phyloP scores from a whole-genome alignment of 2,888 invertebrate species.

The Macrophya alboannulata region DNA sequence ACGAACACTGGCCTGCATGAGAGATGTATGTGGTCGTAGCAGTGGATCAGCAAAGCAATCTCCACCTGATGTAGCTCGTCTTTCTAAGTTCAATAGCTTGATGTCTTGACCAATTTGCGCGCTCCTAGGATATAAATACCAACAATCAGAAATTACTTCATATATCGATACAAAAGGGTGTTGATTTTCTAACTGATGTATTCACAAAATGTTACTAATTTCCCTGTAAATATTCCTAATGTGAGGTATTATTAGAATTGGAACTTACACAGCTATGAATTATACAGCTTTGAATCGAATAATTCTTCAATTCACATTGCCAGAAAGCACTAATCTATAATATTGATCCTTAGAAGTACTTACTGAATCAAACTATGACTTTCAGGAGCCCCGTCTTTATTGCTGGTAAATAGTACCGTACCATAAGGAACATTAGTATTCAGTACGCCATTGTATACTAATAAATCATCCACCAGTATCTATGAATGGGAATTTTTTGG shows the following conservation, averaged over 20 bases:
- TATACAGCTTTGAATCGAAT: no score
- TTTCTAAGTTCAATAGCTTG: slow-evolving; percentile 66
- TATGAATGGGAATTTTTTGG: slow-evolving; percentile 70
- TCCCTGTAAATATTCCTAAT: background rate
- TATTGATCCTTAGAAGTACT: slow-evolving; percentile 23
- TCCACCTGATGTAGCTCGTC: slow-evolving; percentile 66
- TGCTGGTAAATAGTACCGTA: slow-evolving; percentile 76
- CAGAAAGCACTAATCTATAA: background rate
- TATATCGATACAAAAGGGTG: no score
- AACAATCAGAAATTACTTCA: background rate
- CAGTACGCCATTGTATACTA: slow-evolving; percentile 89
- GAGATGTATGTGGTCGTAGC: slow-evolving; percentile 80
- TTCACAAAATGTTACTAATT: background rate
- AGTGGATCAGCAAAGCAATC: slow-evolving; percentile 81
- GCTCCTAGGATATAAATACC: background rate
- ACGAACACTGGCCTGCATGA: slow-evolving; percentile 60
- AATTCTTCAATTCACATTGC: no score
- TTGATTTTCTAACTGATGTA: no score
- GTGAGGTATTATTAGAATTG: background rate
- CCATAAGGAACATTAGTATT: slow-evolving; percentile 73
- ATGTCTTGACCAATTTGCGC: slow-evolving; percentile 63
- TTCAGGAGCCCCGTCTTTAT: slow-evolving; percentile 72
- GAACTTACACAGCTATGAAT: no score
- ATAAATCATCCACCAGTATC: slow-evolving; percentile 91
- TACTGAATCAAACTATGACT: slow-evolving; percentile 67